phyloP scores from a whole-genome alignment of 2,888 invertebrate species.

The Lampropteryx suffumata region DNA sequence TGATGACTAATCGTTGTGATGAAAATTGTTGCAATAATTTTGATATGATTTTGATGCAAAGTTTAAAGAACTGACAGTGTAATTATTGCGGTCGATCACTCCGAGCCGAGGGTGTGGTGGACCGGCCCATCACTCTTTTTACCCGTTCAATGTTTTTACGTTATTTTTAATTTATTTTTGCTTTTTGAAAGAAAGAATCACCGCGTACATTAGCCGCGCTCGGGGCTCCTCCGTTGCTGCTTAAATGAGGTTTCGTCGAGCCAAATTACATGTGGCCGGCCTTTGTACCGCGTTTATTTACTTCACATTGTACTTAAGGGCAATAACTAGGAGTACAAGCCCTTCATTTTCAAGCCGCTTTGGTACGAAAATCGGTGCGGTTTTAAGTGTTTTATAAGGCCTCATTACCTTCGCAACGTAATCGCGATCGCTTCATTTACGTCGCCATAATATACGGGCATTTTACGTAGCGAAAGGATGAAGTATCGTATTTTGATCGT shows the following conservation, averaged over 20 bases:
- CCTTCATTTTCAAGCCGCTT: slow-evolving; percentile 72
- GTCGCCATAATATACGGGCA: slow-evolving; percentile 28
- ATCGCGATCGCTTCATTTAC: slow-evolving; percentile 47
- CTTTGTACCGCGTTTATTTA: slow-evolving; percentile 75
- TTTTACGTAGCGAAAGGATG: slow-evolving; percentile 18
- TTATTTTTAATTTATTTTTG: slow-evolving; percentile 75
- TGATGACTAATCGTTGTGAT: slow-evolving; percentile 32
- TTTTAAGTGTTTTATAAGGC: slow-evolving; percentile 60
- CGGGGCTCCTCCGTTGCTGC: slow-evolving; percentile 61
- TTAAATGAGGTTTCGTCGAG: slow-evolving; percentile 76
- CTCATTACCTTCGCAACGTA: slow-evolving; percentile 45
- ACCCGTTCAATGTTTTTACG: slow-evolving; percentile 72
- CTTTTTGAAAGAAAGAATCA: slow-evolving; percentile 70
- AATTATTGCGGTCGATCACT: slow-evolving; percentile 71
- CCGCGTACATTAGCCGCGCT: slow-evolving; percentile 67
- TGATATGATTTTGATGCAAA: slow-evolving; percentile 50
- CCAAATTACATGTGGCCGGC: slow-evolving; percentile 75
- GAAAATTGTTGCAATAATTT: slow-evolving; percentile 24
- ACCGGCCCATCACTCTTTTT: slow-evolving; percentile 71
- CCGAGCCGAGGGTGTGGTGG: slow-evolving; percentile 66
- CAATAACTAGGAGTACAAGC: slow-evolving; percentile 72
- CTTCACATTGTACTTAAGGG: slow-evolving; percentile 81
- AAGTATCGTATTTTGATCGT: slow-evolving; percentile 23
- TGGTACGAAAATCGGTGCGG: slow-evolving; percentile 55
- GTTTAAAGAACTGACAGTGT: slow-evolving; percentile 68